Base-by-base conservation (phyloP, 2,797 vertebrate genomes). In the Acipenser ruthenus region DNA sequence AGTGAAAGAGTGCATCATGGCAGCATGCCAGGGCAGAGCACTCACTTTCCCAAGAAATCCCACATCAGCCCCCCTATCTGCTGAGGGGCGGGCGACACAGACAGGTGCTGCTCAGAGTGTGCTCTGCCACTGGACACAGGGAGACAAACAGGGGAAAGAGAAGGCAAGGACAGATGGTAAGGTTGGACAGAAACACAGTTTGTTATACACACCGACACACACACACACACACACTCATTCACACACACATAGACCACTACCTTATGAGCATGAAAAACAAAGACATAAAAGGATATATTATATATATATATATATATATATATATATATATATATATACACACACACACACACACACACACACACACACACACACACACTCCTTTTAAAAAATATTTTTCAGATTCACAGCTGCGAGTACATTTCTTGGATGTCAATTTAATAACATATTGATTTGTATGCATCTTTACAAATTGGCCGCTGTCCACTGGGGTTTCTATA, bases 31-130 rank as follows among this genome's bases (percentile, higher is more conserved):
- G 81, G 82, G 86, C 84, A 91, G 77, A 83, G 79, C 81, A 86
- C 86, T 90, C 76, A 79, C 87, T 89, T 91, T 90, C 88, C 86
- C 87, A 90, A 84, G 88, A 90, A 86, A 79, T 84, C 82, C 81
- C 79, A 81, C 82, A 90, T 79, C 84, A 84, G 83, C 74, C 85
- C 85, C 86, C 88, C 83, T 82, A 91, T 90, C 86, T 90, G 86
- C 83, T 84, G 82, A 75, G 81, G 86, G 78, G 79, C 84, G 75
- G 79, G 84, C 67, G 80, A 77, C 77, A 84, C 83, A 76, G 86
- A 84, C 77, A 87, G 84, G 86, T 82, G 84, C 79, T 84, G 88
- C 78, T 91, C 88, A 89, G 85, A 81, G 83, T 85, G 80, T 49
- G 71, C 79, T 88, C 80, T 90, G 83, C 87, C 85, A 84, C 86